Conservation (phyloP, 1,140 invertebrate species). For the Theocolax elegans region DNA sequence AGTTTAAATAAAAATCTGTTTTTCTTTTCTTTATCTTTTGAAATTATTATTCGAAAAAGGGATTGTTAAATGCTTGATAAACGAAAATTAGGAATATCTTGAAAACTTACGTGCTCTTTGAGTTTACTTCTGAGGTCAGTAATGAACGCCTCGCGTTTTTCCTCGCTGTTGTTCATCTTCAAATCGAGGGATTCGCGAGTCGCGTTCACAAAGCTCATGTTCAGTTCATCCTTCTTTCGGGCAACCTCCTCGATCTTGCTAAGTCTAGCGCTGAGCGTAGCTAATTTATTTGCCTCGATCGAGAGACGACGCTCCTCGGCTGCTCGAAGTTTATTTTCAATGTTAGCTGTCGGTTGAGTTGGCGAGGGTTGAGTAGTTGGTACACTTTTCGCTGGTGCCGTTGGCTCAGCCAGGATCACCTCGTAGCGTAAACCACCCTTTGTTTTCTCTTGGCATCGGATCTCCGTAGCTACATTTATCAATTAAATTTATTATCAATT, state of each 20-base stretch:
- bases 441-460: slow-evolving; percentile 87
- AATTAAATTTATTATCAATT: background rate
- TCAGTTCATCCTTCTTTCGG: slow-evolving; percentile 88
- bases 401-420: slow-evolving; percentile 89
- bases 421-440: slow-evolving; percentile 92
- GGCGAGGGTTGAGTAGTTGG: slow-evolving; percentile 70
- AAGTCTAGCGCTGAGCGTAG: slow-evolving; percentile 82
- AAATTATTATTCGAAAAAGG: no score
- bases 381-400: slow-evolving; percentile 73
- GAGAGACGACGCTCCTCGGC: slow-evolving; percentile 91
- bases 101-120: slow-evolving; percentile 80
- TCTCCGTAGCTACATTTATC: slow-evolving; percentile 78
- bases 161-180: slow-evolving; percentile 88
- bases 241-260: slow-evolving; percentile 90
- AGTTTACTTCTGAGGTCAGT: slow-evolving; percentile 86
- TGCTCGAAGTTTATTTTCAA: slow-evolving; percentile 89
- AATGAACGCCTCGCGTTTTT: slow-evolving; percentile 89
- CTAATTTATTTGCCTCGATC: slow-evolving; percentile 86
- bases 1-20: no score
- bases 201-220: slow-evolving; percentile 81
- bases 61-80: no score
- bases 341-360: slow-evolving; percentile 74
- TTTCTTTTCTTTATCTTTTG: no score
- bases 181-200: slow-evolving; percentile 88
- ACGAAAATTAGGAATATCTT: no score